Evolutionary conservation across 2,797 vertebrate genomes (phyloP), one percentile per base, ranked within the genome.

Genomic region (Pantherophis vulpinus): DNA sequence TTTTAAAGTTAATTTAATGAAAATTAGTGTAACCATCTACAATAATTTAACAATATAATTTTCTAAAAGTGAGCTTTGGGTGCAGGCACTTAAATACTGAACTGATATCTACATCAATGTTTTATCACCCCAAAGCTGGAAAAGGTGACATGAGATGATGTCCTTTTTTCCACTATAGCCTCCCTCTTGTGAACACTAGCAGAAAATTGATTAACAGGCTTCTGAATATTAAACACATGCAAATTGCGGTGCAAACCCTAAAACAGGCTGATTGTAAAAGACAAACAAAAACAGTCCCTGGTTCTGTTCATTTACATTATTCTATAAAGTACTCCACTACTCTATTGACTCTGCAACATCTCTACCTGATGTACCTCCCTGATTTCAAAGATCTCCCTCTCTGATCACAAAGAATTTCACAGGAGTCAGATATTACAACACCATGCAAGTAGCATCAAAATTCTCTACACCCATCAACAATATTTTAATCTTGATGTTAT

Each of bases 401-500:
- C 37, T 79, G 74, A 79, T 42, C 37, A 83, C 14, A 32, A 37
- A 74, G n/a, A 32, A 70, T 5, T 27, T 86, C 12, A 56, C 18
- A 86, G 79, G 47, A n/a, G 32, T 14, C 42, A 63, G 51, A 42
- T 42, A 79, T 3, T 83, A 47, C 23, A 59, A 88, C 3, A 59
- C 8, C 55, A 59, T 88, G 54, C 54, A 58, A 70, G 47, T 27
- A 88, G 7, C 42, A 37, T 27, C 87, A 92, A 66, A 66, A 92
- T 88, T 88, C 13, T 92, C 51, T 16, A 56, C n/a, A 56, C n/a
- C 9, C 25, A 63, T 63, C 60, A 66, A 59, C 79, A 47, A 74
- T 47, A 20, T 88, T 88, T 92, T 47, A 74, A 88, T 58, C 51
- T 92, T 51, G 54, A 88, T 74, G 47, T 88, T 92, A 74, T 88